Percentiles rank a stretch among this genome's conserved stretches.
Evolutionary conservation across 2,888 invertebrate species (phyloP).

Genomic region (Busseola fusca): DNA sequence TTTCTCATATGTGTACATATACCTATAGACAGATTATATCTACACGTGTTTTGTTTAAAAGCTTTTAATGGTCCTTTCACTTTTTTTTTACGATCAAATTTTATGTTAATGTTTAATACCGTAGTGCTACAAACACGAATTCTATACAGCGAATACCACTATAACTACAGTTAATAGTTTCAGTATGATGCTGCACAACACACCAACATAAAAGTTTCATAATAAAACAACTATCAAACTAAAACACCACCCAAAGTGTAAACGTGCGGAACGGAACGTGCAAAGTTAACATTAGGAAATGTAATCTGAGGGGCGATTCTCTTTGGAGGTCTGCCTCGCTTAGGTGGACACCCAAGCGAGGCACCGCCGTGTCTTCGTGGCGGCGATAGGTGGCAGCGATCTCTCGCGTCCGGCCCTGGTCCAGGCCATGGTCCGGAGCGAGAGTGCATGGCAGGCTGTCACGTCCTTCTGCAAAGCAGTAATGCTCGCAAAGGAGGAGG

Average conservation of each 20-base stretch:
- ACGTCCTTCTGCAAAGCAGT: too few relatives aligned
- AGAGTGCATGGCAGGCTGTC: too few relatives aligned
- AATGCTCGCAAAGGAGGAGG: too few relatives aligned
- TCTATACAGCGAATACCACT: neutral
- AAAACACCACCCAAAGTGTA: slow-evolving; percentile 1
- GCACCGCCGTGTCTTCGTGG: too few relatives aligned
- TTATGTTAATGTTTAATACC: neutral
- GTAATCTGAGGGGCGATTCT: slow-evolving; percentile 5
- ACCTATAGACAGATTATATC: neutral
- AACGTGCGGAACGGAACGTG: neutral
- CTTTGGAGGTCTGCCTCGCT: too few relatives aligned
- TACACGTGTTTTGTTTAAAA: neutral
- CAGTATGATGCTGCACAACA: neutral
- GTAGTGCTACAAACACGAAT: slow-evolving; percentile 1
- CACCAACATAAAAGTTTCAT: slow-evolving; percentile 6
- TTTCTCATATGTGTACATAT: neutral
- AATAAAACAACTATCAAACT: slow-evolving; percentile 1
- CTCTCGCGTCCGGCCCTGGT: too few relatives aligned
- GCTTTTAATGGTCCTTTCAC: neutral
- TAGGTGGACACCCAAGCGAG: too few relatives aligned
- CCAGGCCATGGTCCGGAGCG: too few relatives aligned
- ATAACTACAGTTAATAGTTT: neutral
- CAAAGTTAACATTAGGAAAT: slow-evolving; percentile 25
- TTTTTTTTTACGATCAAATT: neutral
- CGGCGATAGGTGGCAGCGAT: too few relatives aligned